These are phyloP conservation scores for Sigmodon hispidus DNA, from an alignment of 2,113 vertebrate genomes.

Conservation along the genomic window DNA sequence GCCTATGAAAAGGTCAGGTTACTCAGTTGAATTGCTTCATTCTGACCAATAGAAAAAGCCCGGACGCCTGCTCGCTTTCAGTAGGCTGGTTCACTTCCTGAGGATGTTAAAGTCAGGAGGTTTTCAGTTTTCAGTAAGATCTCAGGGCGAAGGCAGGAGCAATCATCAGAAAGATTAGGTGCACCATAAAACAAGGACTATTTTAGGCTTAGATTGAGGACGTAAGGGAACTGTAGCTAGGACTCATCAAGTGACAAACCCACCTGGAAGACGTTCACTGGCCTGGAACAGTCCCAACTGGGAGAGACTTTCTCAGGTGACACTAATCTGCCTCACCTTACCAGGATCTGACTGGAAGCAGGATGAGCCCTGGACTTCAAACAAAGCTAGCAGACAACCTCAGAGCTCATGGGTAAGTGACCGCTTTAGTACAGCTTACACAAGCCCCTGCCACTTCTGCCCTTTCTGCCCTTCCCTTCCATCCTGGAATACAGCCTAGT, in stretches of 20 bases:
- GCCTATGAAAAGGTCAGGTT: neutral
- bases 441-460: neutral
- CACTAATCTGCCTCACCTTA: neutral
- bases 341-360: neutral
- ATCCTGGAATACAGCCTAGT: neutral
- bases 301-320: too few relatives aligned
- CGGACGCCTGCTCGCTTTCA: neutral
- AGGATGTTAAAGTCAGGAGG: too few relatives aligned
- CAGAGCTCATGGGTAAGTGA: neutral
- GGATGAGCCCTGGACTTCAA: neutral
- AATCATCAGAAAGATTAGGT: too few relatives aligned
- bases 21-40: neutral
- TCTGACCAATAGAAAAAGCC: neutral
- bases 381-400: neutral
- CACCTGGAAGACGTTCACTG: neutral
- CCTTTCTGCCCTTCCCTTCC: neutral
- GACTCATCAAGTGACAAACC: neutral
- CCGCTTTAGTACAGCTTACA: neutral
- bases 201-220: neutral
- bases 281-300: neutral
- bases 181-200: neutral
- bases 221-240: neutral
- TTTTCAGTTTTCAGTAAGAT: accelerated
- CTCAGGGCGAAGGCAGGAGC: neutral
- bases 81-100: neutral